Base-by-base conservation (phyloP, 2,797 vertebrate species). In the Alosa sapidissima region DNA sequence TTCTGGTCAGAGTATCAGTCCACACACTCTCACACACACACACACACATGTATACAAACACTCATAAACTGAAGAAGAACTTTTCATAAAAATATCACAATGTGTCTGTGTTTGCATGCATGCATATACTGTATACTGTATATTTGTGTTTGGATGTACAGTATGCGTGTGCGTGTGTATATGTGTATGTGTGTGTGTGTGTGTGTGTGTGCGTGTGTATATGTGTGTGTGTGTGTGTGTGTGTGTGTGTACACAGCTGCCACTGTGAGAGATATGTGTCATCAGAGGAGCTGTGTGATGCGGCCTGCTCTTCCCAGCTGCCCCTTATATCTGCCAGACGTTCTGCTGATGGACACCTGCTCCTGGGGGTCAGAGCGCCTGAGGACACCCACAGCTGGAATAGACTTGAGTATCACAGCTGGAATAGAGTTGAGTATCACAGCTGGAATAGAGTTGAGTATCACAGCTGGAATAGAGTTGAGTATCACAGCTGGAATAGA, bases 211-310 rank as follows among this genome's bases (percentile, higher is more conserved):
- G 33, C 75, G 68, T 75, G 33, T 72, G 33, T 14, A 24, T 41
- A 65, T 5, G 33, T 16, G 68, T 75, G 33, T 41, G 13, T 75
- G 68, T 75, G 33, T 55, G 28, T 28, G 41, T 86, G 21, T 85
- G 33, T 91, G 51, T 87, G 19, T 83, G n/a, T 13, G n/a, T 28
- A 0, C 49, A 6, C 86, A 99, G 98, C 88, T 99, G 98, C 91
- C 96, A 91, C 33, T 98, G 98, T 91, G 91, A 91, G 87, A 92
- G 88, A 48, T 99, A 98, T 0, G 51, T 98, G 81, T 97, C 97
- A 2, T 94, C 93, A 0, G 97, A 99, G 91, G 97, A 99, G 90
- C 94, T 98, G 24, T 98, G 97, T 88, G 94, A 97, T 83, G 88
- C 91, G 0, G 93, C 93, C 19, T 98, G 98, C 88, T 90, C 97